A percentile compares a stretch with the other conserved stretches of the same genome.
Conservation (phyloP, 2,888 invertebrate species). For the Mythimna lalbum region DNA sequence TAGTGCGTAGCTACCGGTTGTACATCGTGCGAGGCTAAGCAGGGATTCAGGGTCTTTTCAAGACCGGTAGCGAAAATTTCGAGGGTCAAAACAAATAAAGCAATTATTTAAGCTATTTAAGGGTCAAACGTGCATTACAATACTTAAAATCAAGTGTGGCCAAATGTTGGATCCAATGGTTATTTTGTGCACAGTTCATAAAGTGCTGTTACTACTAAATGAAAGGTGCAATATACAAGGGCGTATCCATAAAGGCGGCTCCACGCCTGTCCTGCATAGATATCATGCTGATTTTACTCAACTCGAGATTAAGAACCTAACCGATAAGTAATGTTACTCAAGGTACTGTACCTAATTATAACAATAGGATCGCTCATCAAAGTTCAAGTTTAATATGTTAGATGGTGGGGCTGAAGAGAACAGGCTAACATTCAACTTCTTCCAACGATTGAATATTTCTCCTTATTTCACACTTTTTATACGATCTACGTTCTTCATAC, state of each 20-base stretch:
- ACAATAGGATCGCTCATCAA: no score
- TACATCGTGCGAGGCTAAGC: conserved; percentile 60
- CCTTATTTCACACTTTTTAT: background rate
- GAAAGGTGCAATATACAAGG: conserved; percentile 9
- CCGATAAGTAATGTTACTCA: background rate
- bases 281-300: background rate
- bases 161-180: conserved; percentile 17
- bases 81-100: conserved; percentile 24
- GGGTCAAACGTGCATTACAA: conserved; percentile 10
- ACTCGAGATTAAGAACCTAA: background rate
- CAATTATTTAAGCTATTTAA: conserved; percentile 20
- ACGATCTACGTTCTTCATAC: no score
- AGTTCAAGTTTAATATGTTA: background rate
- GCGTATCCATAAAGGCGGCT: background rate
- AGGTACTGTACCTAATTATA: no score
- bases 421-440: background rate
- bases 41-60: conserved; percentile 47
- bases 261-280: background rate
- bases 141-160: conserved; percentile 1
- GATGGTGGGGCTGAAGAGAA: background rate
- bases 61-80: conserved; percentile 28
- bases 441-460: background rate
- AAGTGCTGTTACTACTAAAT: background rate
- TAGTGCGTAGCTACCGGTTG: conserved; percentile 65
- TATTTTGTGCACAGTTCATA: background rate